These are phyloP conservation scores for Myotis pilosus DNA, from an alignment of 2,797 vertebrate species.

Conservation along the genomic window DNA sequence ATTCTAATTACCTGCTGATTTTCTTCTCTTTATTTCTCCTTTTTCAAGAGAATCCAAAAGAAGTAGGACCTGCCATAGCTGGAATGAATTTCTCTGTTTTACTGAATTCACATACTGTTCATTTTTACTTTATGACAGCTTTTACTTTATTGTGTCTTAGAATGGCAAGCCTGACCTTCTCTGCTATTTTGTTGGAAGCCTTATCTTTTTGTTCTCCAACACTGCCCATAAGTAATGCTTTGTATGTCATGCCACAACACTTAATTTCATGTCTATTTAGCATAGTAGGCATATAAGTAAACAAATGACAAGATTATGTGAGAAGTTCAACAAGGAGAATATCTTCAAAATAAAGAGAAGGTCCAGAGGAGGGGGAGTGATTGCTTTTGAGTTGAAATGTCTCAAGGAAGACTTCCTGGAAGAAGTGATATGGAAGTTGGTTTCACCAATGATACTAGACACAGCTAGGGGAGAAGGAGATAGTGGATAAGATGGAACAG, in stretches of 20 bases:
- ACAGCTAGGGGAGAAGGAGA: neutral
- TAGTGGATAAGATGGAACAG: neutral
- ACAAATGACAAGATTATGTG: neutral
- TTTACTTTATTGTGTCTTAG: neutral
- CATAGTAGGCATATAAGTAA: neutral
- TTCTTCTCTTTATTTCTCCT: neutral
- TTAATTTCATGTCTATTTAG: neutral
- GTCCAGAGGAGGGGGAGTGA: neutral
- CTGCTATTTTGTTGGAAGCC: neutral
- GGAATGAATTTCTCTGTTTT: neutral
- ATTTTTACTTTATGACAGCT: neutral
- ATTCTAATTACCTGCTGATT: neutral
- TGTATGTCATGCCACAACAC: neutral
- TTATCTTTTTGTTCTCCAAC: neutral
- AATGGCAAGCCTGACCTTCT: neutral
- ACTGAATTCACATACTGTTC: neutral
- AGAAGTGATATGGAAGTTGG: neutral
- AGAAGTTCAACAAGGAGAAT: neutral
- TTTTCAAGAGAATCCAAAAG: neutral
- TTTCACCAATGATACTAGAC: neutral
- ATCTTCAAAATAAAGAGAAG: slow-evolving; percentile 1
- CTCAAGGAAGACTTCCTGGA: neutral
- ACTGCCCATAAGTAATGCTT: neutral
- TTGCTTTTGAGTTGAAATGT: neutral
- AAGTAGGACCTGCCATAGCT: neutral